Evolutionary conservation across 2,888 invertebrate genomes (phyloP), one percentile per base, ranked within the genome.

Genomic region (Macrophya alboannulata): DNA sequence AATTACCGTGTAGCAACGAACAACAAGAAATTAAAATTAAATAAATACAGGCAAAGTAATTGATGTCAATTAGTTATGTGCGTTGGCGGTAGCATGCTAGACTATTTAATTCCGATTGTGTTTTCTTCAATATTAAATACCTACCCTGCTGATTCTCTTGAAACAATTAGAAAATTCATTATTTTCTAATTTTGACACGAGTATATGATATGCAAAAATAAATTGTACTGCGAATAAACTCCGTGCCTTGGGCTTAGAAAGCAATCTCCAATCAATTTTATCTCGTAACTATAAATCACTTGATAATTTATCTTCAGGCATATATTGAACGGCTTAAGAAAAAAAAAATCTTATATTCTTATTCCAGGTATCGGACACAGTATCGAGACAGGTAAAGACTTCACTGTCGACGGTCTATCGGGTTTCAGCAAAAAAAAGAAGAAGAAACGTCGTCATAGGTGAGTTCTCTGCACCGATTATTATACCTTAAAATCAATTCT

Each of bases 391-490:
- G 96, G 96, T 88, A 98, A 98, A 94, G 98, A 98, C 92, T 98
- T 97, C 94, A 96, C 97, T 84, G 96, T 97, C 87, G 97, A 98
- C 93, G 97, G 97, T 12, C 95, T 98, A 88, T 96, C 96, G 88
- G 97, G 97, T 86, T 97, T 97, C 94, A 97, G 96, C 92, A 97
- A 97, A 92, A 98, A 98, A 95, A 98, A 98, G 94, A 98, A 98
- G 95, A 98, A 98, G 96, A 98, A 98, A 94, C 96, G 98, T 92
- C 96, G 98, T 92, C 98, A 98, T 95, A 97, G 97, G 97, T 97
- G 95, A 95, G 94, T 94, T 31, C 93, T 93, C 91, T 91, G 88
- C 88, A 77, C 88, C 31, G 65, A 83, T 68, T 48, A 31, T 21
- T 21, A 40, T 5, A 59, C 59, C 15, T 40, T 43, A 10, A 10